Evolutionary conservation across 1,140 invertebrate species (phyloP).

Genomic region (Hestina assimilis): DNA sequence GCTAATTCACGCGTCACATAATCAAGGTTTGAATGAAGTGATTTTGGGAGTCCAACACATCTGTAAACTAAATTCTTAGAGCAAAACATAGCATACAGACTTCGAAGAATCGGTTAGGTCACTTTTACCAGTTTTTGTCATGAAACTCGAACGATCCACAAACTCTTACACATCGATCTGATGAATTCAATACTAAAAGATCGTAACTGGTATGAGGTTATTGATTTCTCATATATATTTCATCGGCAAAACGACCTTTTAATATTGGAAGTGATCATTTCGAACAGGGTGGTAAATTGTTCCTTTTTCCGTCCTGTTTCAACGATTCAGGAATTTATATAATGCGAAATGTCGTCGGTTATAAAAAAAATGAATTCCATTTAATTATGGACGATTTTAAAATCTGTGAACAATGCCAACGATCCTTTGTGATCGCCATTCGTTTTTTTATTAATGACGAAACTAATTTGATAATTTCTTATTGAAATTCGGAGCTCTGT

Average conservation of each 20-base stretch:
- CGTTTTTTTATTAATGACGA: slow-evolving; percentile 65
- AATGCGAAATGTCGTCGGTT: slow-evolving; percentile 48
- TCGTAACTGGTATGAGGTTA: slow-evolving; percentile 52
- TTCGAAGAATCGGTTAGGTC: slow-evolving; percentile 60
- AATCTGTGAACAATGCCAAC: slow-evolving; percentile 76
- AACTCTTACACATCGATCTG: slow-evolving; percentile 43
- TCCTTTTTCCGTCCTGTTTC: slow-evolving; percentile 54
- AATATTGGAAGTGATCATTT: slow-evolving; percentile 46
- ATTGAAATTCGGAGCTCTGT: slow-evolving; percentile 49
- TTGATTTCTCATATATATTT: slow-evolving; percentile 51
- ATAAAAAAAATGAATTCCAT: slow-evolving; percentile 73
- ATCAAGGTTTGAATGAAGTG: slow-evolving; percentile 38
- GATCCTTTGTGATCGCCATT: slow-evolving; percentile 58
- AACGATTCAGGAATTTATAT: slow-evolving; percentile 66
- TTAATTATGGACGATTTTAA: slow-evolving; percentile 77
- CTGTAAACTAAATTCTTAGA: slow-evolving; percentile 32
- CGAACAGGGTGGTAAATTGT: slow-evolving; percentile 65
- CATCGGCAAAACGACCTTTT: slow-evolving; percentile 41
- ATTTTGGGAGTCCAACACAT: slow-evolving; percentile 32
- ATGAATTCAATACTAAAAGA: slow-evolving; percentile 41
- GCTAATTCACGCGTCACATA: slow-evolving; percentile 19
- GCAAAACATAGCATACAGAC: slow-evolving; percentile 47
- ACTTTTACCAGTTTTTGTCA: slow-evolving; percentile 59
- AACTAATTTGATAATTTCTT: slow-evolving; percentile 77
- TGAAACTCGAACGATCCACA: slow-evolving; percentile 28